Evolutionary conservation across 2,113 vertebrate genomes (phyloP).

Genomic region (Notechis scutatus): DNA sequence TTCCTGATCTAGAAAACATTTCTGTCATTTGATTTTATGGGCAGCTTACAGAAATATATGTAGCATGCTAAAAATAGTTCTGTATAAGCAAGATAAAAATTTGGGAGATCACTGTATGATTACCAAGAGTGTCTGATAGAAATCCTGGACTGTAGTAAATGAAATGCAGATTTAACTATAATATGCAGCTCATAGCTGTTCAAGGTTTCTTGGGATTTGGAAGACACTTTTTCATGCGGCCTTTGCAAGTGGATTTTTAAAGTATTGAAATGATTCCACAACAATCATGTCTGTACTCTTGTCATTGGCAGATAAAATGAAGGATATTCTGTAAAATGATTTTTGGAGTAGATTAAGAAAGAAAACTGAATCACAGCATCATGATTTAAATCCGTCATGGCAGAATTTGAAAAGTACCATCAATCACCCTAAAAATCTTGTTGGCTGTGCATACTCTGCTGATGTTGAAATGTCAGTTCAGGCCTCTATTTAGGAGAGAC

Average conservation of each 20-base stretch:
- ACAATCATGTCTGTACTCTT: background rate
- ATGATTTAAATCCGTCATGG: background rate
- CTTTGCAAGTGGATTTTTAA: background rate
- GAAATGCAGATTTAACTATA: background rate
- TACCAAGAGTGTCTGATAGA: background rate
- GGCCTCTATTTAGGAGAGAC: background rate
- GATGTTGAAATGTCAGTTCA: background rate
- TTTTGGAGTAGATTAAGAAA: background rate
- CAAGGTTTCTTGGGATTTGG: background rate
- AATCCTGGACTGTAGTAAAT: background rate
- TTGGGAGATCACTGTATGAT: background rate
- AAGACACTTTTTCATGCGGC: background rate
- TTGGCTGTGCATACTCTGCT: background rate
- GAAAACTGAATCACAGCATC: background rate
- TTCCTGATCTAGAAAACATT: slow-evolving; percentile 36
- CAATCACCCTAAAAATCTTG: background rate
- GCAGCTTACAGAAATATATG: background rate
- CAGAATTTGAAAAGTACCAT: background rate
- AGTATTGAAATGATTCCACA: background rate
- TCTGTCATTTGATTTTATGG: slow-evolving; percentile 15
- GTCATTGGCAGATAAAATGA: background rate
- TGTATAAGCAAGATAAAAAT: background rate
- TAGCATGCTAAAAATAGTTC: background rate
- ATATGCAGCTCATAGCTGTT: background rate
- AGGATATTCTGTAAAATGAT: background rate